These are phyloP conservation scores for Gambusia affinis DNA, from an alignment of 2,113 vertebrate species.

Conservation along the genomic window DNA sequence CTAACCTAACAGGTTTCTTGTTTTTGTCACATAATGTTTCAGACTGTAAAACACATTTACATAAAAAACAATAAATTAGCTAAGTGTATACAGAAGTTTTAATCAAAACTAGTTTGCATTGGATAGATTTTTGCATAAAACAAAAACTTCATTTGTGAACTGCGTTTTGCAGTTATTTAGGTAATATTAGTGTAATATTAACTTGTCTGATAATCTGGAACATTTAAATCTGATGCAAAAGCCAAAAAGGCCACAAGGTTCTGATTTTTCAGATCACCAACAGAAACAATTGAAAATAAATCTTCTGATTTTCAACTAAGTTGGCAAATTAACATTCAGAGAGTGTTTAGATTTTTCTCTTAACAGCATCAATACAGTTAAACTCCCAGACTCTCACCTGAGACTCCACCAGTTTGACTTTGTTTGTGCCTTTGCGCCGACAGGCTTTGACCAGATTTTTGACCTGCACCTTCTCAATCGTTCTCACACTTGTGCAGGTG, in stretches of 20 bases:
- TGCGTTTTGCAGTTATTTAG: neutral
- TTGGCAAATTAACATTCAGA: neutral
- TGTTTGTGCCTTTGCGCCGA: slow-evolving; percentile 39
- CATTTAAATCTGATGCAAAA: too few species aligned
- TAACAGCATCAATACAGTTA: neutral
- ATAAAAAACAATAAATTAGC: too few species aligned
- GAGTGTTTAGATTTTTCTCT: neutral
- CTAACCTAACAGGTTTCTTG: neutral
- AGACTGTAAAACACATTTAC: too few species aligned
- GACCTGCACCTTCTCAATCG: slow-evolving; percentile 17
- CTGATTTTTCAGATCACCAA: too few species aligned
- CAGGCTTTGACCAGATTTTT: slow-evolving; percentile 67
- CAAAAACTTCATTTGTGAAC: neutral
- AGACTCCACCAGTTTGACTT: slow-evolving; percentile 65
- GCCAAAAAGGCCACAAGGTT: too few species aligned
- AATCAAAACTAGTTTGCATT: neutral
- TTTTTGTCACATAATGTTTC: neutral
- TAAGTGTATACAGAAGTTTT: too few species aligned
- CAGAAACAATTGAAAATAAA: too few species aligned
- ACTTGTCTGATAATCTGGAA: neutral
- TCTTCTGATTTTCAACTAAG: too few species aligned
- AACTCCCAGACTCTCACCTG: slow-evolving; percentile 68
- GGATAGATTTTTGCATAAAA: neutral
- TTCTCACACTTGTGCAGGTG: slow-evolving; percentile 67
- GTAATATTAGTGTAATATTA: neutral